phyloP scores from a whole-genome alignment of 92 coral and sea anemone genomes.

The Epizoanthus fatuus region DNA sequence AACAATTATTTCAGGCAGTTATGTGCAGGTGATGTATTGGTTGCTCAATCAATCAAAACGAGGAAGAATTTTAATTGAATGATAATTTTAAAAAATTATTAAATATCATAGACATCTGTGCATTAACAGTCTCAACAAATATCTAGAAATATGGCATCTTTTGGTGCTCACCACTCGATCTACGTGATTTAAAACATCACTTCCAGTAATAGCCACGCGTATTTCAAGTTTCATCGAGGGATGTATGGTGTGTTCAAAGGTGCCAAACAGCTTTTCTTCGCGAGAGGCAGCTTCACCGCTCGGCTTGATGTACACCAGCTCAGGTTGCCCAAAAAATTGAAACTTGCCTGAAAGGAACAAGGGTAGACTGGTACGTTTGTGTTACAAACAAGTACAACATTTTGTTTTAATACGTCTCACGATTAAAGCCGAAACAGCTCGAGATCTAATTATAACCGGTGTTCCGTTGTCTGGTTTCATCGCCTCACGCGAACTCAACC shows the following conservation, averaged over 20 bases:
- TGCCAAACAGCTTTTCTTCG: constrained; percentile 21
- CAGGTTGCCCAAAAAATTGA: constrained; percentile 31
- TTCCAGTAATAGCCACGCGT: constrained; percentile 36
- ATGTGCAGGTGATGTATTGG: too few relatives aligned
- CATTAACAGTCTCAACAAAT: not conserved
- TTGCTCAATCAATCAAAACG: too few relatives aligned
- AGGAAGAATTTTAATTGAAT: too few relatives aligned
- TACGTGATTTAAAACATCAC: constrained; percentile 40
- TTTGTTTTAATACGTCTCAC: too few relatives aligned
- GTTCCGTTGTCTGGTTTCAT: too few relatives aligned
- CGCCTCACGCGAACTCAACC: too few relatives aligned
- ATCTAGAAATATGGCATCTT: not conserved
- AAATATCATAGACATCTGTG: not conserved
- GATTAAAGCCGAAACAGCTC: too few relatives aligned
- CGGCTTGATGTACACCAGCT: constrained; percentile 40
- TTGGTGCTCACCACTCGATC: constrained; percentile 18
- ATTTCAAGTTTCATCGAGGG: constrained; percentile 6
- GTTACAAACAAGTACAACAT: too few relatives aligned
- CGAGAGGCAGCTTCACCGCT: constrained; percentile 34
- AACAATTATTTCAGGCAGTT: too few relatives aligned
- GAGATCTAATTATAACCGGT: too few relatives aligned
- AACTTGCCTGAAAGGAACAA: constrained; percentile 16
- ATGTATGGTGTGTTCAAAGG: constrained; percentile 10
- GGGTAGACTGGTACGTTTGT: too few relatives aligned
- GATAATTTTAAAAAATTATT: not conserved